A percentile compares a stretch with the other conserved stretches of the same genome.
These are phyloP conservation scores for Musca vetustissima DNA, from an alignment of 1,140 invertebrate species.

Conservation along the genomic window DNA sequence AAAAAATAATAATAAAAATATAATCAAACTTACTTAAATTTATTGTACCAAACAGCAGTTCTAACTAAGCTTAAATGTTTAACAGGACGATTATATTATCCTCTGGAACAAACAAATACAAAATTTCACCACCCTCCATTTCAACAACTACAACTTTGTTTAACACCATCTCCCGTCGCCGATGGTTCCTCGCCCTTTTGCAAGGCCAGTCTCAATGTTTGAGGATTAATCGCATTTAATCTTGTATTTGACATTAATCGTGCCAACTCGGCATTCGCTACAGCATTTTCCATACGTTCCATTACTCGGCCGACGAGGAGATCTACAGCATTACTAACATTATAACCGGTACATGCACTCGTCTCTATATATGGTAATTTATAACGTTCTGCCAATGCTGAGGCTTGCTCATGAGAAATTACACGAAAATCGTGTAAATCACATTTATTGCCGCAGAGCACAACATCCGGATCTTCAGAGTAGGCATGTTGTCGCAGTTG, in stretches of 20 bases:
- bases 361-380: constrained; percentile 89
- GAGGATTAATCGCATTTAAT: constrained; percentile 28
- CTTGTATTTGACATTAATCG: constrained; percentile 47
- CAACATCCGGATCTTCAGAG: constrained; percentile 92
- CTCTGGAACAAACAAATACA: too few relatives aligned
- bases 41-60: constrained; percentile 30
- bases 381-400: constrained; percentile 81
- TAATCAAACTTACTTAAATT: constrained; percentile 6
- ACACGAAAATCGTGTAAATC: constrained; percentile 81
- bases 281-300: constrained; percentile 65
- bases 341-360: constrained; percentile 88
- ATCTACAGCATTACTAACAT: constrained; percentile 83
- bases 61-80: background rate
- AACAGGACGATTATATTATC: background rate
- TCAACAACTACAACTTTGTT: constrained; percentile 39
- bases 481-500: constrained; percentile 93
- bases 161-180: constrained; percentile 4
- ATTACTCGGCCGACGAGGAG: constrained; percentile 85
- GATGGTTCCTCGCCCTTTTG: constrained; percentile 4
- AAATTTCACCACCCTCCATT: too few relatives aligned
- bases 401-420: constrained; percentile 77
- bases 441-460: constrained; percentile 93
- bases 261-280: constrained; percentile 60
- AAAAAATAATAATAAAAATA: too few relatives aligned
- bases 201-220: constrained; percentile 5